Evolutionary conservation across 2,797 vertebrate species (phyloP).

Genomic region (Trichosurus vulpecula): DNA sequence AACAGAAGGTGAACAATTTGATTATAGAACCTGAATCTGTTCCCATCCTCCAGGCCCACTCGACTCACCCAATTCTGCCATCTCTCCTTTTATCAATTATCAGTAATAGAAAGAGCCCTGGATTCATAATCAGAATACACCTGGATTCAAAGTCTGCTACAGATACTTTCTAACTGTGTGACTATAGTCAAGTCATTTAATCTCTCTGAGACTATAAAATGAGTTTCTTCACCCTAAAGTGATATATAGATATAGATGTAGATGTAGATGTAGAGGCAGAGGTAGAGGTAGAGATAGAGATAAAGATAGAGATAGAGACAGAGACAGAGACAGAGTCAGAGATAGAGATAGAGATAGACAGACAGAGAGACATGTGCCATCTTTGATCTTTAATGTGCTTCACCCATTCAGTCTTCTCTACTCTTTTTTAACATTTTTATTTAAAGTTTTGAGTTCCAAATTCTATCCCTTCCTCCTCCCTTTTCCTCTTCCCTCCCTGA

Average conservation of each 20-base stretch:
- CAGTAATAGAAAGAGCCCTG: not conserved
- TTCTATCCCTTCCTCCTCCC: not conserved
- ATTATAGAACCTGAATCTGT: not conserved
- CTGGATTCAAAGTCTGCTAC: not conserved
- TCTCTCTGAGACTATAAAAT: not conserved
- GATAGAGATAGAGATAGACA: too few species aligned
- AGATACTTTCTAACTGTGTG: not conserved
- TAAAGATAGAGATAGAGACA: too few species aligned
- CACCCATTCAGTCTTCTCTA: too few species aligned
- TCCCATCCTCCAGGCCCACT: not conserved
- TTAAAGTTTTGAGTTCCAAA: not conserved
- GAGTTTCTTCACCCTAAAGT: not conserved
- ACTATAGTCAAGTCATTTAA: too few species aligned
- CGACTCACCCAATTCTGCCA: not conserved
- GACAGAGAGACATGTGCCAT: too few species aligned
- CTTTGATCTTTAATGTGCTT: too few species aligned
- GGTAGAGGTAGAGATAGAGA: too few species aligned
- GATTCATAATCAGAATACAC: not conserved
- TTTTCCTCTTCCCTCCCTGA: not conserved
- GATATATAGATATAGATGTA: too few species aligned
- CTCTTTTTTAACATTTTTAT: not conserved
- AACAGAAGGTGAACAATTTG: not conserved
- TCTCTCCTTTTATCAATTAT: not conserved
- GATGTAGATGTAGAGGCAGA: too few species aligned
- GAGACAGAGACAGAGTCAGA: too few species aligned